Percentiles rank a stretch among this genome's conserved stretches.
Evolutionary conservation across 2,113 vertebrate genomes (phyloP).

Genomic region (Lophius piscatorius): DNA sequence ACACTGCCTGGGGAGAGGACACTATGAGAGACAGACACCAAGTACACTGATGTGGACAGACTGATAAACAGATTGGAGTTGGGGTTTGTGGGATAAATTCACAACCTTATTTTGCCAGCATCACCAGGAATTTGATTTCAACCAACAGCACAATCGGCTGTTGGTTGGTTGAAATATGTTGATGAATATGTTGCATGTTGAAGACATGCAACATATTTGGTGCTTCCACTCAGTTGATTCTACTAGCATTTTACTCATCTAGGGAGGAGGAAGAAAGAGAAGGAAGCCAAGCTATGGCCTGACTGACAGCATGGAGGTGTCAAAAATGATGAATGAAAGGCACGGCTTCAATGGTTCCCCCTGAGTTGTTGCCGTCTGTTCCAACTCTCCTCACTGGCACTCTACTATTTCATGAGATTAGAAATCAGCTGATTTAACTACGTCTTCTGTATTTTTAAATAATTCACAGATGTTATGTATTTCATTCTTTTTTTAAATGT

Average conservation of each 20-base stretch:
- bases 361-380: constrained; percentile 73
- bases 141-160: constrained; percentile 50
- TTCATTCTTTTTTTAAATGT: neutral
- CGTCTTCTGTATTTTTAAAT: neutral
- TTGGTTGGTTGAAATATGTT: no score
- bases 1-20: constrained; percentile 12
- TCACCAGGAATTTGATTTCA: constrained; percentile 49
- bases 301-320: constrained; percentile 30
- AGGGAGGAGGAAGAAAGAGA: neutral
- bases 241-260: neutral
- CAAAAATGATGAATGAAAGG: constrained; percentile 71
- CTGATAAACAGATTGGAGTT: constrained; percentile 15
- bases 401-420: neutral
- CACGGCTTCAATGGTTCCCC: constrained; percentile 77
- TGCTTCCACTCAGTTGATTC: no score
- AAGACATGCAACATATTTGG: no score
- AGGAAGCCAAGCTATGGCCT: constrained; percentile 11
- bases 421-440: neutral
- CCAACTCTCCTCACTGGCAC: constrained; percentile 10
- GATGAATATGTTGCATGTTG: no score
- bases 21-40: constrained; percentile 9
- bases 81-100: constrained; percentile 32
- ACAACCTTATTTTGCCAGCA: constrained; percentile 34
- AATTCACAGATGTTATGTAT: neutral
- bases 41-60: constrained; percentile 21